These are phyloP conservation scores for Galaxias olidus DNA, from an alignment of 2,797 vertebrate genomes.

Conservation along the genomic window DNA sequence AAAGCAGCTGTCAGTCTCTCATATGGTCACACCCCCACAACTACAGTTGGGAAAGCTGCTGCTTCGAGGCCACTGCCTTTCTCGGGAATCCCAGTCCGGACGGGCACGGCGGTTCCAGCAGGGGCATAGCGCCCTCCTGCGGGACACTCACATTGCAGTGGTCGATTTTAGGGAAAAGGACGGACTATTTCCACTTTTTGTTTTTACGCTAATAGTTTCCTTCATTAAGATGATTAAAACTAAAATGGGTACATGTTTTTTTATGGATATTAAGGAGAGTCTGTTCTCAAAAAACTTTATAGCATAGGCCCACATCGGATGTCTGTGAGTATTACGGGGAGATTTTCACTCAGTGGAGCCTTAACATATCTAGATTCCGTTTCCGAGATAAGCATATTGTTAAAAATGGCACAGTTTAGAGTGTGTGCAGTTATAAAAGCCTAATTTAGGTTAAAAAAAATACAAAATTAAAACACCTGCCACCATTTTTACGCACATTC, in stretches of 20 bases:
- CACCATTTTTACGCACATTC: too few relatives aligned
- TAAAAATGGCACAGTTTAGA: too few relatives aligned
- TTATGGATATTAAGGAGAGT: neutral
- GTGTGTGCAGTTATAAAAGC: too few relatives aligned
- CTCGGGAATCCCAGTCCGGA: constrained; percentile 27
- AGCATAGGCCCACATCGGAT: neutral
- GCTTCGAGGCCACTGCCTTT: constrained; percentile 12
- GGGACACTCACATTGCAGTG: constrained; percentile 36
- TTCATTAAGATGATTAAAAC: neutral
- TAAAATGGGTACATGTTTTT: neutral
- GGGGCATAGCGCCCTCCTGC: constrained; percentile 76
- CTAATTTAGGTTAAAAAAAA: too few relatives aligned
- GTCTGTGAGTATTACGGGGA: constrained; percentile 22
- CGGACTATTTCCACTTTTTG: constrained; percentile 24
- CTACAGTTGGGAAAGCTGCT: constrained; percentile 20
- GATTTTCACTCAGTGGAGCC: constrained; percentile 9
- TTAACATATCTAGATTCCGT: neutral
- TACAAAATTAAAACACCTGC: too few relatives aligned
- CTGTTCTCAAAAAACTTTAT: too few relatives aligned
- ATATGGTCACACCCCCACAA: constrained; percentile 34
- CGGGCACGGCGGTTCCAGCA: constrained; percentile 16
- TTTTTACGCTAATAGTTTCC: constrained; percentile 11
- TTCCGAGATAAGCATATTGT: neutral
- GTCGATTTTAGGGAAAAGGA: neutral
- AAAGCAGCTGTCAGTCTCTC: constrained; percentile 62